Conservation (phyloP, 1,140 invertebrate species). For the Drosophila nannoptera region DNA sequence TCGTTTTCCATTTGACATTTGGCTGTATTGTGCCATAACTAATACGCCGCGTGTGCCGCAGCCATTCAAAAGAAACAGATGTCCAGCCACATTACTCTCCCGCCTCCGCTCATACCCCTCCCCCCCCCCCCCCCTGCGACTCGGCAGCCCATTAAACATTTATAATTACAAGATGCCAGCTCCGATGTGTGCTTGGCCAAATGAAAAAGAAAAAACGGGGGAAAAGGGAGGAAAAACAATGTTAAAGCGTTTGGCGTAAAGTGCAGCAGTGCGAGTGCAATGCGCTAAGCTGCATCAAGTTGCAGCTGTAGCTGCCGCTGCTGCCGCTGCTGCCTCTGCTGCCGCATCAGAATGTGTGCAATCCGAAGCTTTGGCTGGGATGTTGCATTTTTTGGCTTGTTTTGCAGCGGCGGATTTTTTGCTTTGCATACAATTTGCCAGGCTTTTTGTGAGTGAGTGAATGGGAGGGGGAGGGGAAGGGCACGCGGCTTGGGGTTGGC, state of each 20-base stretch:
- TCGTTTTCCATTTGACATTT: conserved; percentile 61
- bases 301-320: conserved; percentile 30
- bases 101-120: not conserved
- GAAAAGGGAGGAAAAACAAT: conserved; percentile 46
- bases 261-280: conserved; percentile 23
- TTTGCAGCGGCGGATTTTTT: conserved; percentile 36
- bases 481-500: not conserved
- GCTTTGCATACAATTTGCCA: conserved; percentile 42
- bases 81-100: not conserved
- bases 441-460: conserved; percentile 1
- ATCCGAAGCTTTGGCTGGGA: conserved; percentile 6
- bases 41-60: conserved; percentile 38
- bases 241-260: conserved; percentile 67
- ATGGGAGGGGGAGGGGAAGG: not conserved
- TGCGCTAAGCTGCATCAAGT: conserved; percentile 31
- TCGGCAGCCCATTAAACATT: conserved; percentile 62
- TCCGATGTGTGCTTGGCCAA: conserved; percentile 16
- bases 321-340: conserved; percentile 7
- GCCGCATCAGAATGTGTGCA: conserved; percentile 20
- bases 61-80: not conserved
- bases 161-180: conserved; percentile 62
- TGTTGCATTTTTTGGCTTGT: conserved; percentile 37
- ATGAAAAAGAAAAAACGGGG: not conserved
- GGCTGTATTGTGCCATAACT: conserved; percentile 28
- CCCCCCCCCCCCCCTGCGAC: not conserved